Conservation (phyloP, 1,140 invertebrate species). For the Globodera rostochiensis region DNA sequence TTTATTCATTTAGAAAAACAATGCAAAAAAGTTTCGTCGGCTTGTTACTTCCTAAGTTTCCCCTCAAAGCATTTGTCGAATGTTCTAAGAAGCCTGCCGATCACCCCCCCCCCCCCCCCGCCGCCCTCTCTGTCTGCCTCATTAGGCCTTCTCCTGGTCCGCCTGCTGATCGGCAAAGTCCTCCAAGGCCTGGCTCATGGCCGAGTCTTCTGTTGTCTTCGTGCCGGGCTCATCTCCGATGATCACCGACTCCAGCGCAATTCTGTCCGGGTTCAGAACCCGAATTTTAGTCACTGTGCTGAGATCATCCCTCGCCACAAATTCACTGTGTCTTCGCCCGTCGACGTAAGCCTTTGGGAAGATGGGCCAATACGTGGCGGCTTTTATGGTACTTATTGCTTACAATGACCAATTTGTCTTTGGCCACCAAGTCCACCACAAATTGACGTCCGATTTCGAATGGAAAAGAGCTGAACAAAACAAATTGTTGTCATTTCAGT, state of each 20-base stretch:
- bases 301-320: conserved; percentile 3
- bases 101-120: too few relatives aligned
- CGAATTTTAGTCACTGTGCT: neutral
- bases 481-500: neutral
- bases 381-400: neutral
- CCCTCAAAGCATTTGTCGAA: too few relatives aligned
- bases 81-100: too few relatives aligned
- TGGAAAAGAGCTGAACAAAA: neutral
- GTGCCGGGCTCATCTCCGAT: neutral
- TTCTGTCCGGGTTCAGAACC: neutral
- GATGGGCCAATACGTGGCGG: neutral
- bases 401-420: conserved; percentile 1
- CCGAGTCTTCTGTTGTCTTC: neutral
- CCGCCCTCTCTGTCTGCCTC: too few relatives aligned
- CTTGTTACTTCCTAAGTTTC: too few relatives aligned
- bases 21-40: too few relatives aligned
- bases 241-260: neutral
- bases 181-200: neutral
- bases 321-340: conserved; percentile 1
- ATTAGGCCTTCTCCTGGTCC: neutral
- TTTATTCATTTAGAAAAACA: too few relatives aligned
- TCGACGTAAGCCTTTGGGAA: neutral
- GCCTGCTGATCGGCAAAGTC: neutral
- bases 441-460: conserved; percentile 2
- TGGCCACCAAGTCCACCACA: neutral